Base-by-base conservation (phyloP, 2,113 vertebrate genomes). In the Alces alces region DNA sequence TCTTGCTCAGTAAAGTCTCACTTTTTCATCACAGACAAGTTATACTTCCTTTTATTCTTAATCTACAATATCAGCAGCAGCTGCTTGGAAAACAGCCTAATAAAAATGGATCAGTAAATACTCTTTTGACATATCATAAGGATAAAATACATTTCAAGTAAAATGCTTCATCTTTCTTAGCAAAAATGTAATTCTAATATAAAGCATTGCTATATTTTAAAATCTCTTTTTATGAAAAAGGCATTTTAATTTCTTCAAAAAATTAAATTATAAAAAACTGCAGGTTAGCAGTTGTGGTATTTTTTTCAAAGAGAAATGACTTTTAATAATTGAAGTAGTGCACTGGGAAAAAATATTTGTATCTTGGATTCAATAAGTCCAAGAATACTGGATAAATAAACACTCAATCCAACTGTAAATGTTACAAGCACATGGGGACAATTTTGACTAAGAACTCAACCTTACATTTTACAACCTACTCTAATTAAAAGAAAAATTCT, bases 181-280 rank as follows among this genome's bases (percentile, higher is more conserved):
- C 54, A 94, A 87, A 86, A 93, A 43, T 15, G 8, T 70, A 86
- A 86, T 94, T 73, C 47, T 86, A 70, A 95, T 47, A 58, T 64
- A 93, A 95, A 90, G 15, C 39, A 82, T 78, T 39, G 13, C 39
- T 55, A 54, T 43, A 80, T 55, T 83, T 66, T 92, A 78, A 98
- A 55, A 83, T 33, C 25, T 58, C 10, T 85, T 83, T 88, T 86
- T 83, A 43, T 86, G 89, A 47, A 94, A 89, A 94, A 86, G 23
- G 7, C 17, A 89, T 21, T 95, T 96, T 54, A 70, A 55, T 94
- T 86, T 96, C 79, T 94, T 84, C 5, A 78, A 82, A 83, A 64
- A 89, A 89, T 33, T 96, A 84, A 87, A 95, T 94, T 16, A 36
- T 43, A 92, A 61, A 30, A 95, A 91, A 86, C 16, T 80, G 73